phyloP scores from a whole-genome alignment of 2,888 invertebrate species.

The Malacosoma neustria region DNA sequence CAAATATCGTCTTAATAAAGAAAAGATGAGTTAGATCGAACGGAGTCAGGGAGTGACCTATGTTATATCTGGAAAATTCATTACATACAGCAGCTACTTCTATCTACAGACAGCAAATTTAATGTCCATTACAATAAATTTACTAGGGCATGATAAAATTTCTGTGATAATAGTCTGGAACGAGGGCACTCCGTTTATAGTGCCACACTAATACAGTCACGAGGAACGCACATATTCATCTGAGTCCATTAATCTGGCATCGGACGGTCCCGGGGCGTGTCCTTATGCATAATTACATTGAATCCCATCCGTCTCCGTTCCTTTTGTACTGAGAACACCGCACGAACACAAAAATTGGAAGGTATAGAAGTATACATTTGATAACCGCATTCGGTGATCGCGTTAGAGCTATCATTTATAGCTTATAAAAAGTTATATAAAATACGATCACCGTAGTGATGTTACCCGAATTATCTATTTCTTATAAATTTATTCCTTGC shows the following conservation, averaged over 20 bases:
- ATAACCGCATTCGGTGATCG: no score
- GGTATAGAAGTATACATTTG: background rate
- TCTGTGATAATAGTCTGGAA: slow-evolving; percentile 5
- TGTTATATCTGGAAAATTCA: no score
- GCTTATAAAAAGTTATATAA: no score
- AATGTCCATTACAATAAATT: background rate
- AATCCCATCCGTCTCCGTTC: slow-evolving; percentile 19
- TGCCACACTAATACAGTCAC: background rate
- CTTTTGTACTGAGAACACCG: slow-evolving; percentile 11
- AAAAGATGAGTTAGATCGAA: no score
- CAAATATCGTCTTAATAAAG: no score
- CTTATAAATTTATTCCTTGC: no score
- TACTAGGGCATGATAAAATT: slow-evolving; percentile 2
- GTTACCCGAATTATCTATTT: no score
- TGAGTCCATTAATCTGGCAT: slow-evolving; percentile 25
- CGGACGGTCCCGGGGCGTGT: slow-evolving; percentile 15
- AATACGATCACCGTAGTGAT: no score
- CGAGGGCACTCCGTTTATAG: background rate
- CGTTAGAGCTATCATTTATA: no score
- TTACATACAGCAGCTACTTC: no score
- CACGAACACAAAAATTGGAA: background rate
- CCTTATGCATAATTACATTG: slow-evolving; percentile 34
- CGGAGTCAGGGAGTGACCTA: no score
- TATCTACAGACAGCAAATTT: background rate
- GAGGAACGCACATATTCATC: background rate